phyloP scores from a whole-genome alignment of 2,888 invertebrate genomes.

The Hyppa rectilinea region DNA sequence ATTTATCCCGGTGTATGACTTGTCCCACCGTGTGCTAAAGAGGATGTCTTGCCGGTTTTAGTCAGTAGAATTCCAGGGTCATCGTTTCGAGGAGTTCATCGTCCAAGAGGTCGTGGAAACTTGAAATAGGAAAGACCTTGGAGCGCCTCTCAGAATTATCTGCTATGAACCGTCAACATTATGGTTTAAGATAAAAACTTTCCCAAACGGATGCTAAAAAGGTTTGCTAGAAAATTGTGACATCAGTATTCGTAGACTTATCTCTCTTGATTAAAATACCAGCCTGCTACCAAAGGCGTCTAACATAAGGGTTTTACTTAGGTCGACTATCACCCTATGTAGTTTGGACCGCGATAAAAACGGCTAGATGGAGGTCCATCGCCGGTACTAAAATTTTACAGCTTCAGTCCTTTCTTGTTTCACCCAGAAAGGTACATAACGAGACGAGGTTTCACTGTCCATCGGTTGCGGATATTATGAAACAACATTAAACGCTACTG shows the following conservation, averaged over 20 bases:
- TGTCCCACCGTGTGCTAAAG: no score
- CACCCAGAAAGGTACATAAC: constrained; percentile 1
- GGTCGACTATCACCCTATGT: background rate
- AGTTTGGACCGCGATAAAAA: background rate
- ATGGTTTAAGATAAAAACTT: background rate
- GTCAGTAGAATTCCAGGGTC: no score
- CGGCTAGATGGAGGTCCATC: no score
- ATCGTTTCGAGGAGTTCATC: no score
- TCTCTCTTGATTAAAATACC: background rate
- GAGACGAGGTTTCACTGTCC: constrained; percentile 20
- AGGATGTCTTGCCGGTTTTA: background rate
- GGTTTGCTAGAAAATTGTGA: background rate
- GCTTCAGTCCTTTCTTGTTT: background rate
- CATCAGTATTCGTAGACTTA: background rate
- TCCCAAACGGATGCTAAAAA: background rate
- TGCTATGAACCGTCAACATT: background rate
- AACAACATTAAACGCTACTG: constrained; percentile 24
- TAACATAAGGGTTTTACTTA: background rate
- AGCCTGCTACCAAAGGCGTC: background rate
- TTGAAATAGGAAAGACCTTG: background rate
- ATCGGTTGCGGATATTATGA: constrained; percentile 33
- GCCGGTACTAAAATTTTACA: constrained; percentile 16
- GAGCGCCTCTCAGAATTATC: no score
- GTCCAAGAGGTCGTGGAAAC: background rate
- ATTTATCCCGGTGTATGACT: no score